These are phyloP conservation scores for Catostomus latipinnis DNA, from an alignment of 2,797 vertebrate species.

Conservation along the genomic window DNA sequence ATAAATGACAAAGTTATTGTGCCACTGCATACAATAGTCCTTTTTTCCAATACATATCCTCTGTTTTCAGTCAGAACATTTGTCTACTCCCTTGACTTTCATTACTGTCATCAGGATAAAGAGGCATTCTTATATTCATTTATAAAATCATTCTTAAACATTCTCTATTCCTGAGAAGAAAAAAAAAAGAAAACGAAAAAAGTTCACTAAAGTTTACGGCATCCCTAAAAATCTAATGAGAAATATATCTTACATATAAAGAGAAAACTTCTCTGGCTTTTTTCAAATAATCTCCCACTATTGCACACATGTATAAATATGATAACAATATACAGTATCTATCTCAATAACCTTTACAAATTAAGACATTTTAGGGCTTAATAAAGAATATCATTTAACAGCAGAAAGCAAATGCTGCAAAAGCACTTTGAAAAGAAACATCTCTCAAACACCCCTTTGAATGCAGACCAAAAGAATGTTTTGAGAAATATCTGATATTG, in stretches of 20 bases:
- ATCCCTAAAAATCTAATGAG: conserved; percentile 34
- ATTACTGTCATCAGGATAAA: conserved; percentile 32
- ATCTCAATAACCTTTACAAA: conserved; percentile 69
- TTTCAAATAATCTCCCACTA: conserved; percentile 53
- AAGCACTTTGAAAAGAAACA: conserved; percentile 58
- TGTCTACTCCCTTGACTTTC: conserved; percentile 6
- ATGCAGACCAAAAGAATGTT: conserved; percentile 38
- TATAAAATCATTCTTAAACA: conserved; percentile 24
- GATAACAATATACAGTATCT: conserved; percentile 42
- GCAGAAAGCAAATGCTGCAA: conserved; percentile 43
- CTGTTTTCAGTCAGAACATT: conserved; percentile 18
- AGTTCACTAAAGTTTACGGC: not conserved
- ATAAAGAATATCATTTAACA: conserved; percentile 65
- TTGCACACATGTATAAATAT: conserved; percentile 60
- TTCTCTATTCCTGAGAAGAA: not conserved
- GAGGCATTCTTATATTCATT: conserved; percentile 5
- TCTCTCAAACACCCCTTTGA: conserved; percentile 46
- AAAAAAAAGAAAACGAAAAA: too few relatives aligned
- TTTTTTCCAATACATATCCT: not conserved
- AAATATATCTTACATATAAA: conserved; percentile 55
- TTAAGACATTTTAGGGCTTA: conserved; percentile 77
- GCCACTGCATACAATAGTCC: conserved; percentile 24
- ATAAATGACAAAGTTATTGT: not conserved
- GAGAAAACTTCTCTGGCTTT: conserved; percentile 54
- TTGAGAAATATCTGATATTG: conserved; percentile 52